These are phyloP conservation scores for Sander lucioperca DNA, from an alignment of 2,113 vertebrate species.

Conservation along the genomic window DNA sequence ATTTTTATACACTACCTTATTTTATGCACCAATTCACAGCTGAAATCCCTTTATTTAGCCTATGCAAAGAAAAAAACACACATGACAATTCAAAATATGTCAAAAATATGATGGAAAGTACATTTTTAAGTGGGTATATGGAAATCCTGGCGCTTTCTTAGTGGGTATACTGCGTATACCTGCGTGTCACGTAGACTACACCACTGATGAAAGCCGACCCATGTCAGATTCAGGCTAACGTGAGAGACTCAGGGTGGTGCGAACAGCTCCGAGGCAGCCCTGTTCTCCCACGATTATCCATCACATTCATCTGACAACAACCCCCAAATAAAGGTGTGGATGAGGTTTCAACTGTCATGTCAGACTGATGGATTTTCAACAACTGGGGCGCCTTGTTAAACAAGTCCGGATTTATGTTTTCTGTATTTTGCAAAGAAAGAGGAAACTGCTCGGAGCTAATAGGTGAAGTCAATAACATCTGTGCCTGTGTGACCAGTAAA, in stretches of 20 bases:
- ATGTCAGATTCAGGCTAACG: neutral
- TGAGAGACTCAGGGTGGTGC: neutral
- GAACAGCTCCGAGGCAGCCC: neutral
- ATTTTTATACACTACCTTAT: too few relatives aligned
- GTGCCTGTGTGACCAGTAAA: neutral
- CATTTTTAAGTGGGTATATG: too few relatives aligned
- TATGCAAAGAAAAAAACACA: too few relatives aligned
- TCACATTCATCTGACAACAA: slow-evolving; percentile 26
- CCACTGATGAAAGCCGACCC: neutral
- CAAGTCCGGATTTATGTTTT: slow-evolving; percentile 30
- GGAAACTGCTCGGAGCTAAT: neutral
- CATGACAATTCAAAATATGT: too few relatives aligned
- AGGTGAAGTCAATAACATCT: neutral
- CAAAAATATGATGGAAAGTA: too few relatives aligned
- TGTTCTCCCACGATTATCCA: slow-evolving; percentile 1
- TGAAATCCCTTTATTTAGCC: too few relatives aligned
- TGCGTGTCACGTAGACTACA: too few relatives aligned
- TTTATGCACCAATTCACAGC: too few relatives aligned
- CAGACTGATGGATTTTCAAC: slow-evolving; percentile 35
- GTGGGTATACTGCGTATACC: too few relatives aligned
- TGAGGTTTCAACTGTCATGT: neutral
- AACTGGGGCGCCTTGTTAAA: slow-evolving; percentile 23
- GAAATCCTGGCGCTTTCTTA: too few relatives aligned
- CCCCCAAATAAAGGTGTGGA: neutral
- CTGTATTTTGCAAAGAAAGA: neutral